Conservation (phyloP, 2,888 invertebrate species). For the Tinea trinotella region DNA sequence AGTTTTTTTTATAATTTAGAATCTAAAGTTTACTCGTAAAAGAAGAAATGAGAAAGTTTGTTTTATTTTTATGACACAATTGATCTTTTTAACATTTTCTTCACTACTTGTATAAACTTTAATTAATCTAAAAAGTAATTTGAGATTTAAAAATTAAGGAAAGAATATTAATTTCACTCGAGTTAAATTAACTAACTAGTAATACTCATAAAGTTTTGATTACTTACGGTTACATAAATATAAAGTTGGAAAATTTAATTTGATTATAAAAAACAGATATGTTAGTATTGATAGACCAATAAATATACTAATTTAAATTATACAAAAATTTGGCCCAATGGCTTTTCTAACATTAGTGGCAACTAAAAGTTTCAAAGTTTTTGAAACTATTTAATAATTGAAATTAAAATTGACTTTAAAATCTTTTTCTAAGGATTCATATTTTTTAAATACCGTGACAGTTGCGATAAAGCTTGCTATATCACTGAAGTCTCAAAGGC, state of each 20-base stretch:
- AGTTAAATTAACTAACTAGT: conserved; percentile 38
- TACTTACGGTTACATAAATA: no score
- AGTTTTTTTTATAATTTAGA: no score
- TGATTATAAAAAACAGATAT: conserved; percentile 18
- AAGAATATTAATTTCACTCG: conserved; percentile 23
- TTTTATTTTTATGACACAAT: no score
- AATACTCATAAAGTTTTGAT: conserved; percentile 41
- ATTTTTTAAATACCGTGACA: background rate
- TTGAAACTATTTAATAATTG: background rate
- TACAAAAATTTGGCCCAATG: background rate
- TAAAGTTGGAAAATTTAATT: conserved; percentile 13
- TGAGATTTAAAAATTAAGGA: background rate
- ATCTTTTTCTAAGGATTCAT: background rate
- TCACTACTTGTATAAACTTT: background rate
- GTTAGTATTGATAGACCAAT: conserved; percentile 12
- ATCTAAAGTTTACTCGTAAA: no score
- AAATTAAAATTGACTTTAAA: conserved; percentile 6
- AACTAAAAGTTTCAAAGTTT: no score
- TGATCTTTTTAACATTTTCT: background rate
- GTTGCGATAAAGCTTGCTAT: conserved; percentile 11
- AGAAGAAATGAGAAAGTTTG: no score
- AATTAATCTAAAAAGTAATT: background rate
- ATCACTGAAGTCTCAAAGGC: conserved; percentile 9
- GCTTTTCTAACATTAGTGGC: background rate
- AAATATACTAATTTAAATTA: background rate